Conservation (phyloP, 2,888 invertebrate species). For the Ceratothoa steindachneri region DNA sequence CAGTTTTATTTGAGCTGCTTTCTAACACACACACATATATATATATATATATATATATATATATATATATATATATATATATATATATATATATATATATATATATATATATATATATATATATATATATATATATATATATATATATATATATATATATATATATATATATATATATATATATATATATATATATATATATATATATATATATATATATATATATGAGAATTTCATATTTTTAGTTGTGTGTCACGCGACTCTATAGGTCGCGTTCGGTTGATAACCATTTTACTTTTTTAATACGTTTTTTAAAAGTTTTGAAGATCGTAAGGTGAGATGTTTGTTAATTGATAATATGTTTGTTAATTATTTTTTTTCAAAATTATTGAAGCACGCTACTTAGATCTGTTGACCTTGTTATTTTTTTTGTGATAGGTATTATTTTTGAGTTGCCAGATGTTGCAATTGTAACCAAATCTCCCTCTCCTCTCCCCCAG, state of each 20-base stretch:
- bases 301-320: too few relatives aligned
- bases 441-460: background rate
- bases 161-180: background rate
- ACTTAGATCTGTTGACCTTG: too few relatives aligned
- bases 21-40: background rate
- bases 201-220: conserved; percentile 15
- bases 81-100: conserved; percentile 12
- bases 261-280: too few relatives aligned
- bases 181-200: conserved; percentile 22
- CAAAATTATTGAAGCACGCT: too few relatives aligned
- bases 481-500: background rate
- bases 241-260: too few relatives aligned
- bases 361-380: too few relatives aligned
- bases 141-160: conserved; percentile 19
- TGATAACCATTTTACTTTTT: background rate
- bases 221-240: background rate
- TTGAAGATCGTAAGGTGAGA: too few relatives aligned
- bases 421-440: too few relatives aligned
- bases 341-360: too few relatives aligned
- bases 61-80: conserved; percentile 17
- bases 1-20: too few relatives aligned
- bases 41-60: conserved; percentile 8
- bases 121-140: conserved; percentile 12
- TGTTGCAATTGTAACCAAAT: background rate
- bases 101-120: conserved; percentile 9